Conservation (phyloP, 2,113 vertebrate genomes). For the Monopterus albus region DNA sequence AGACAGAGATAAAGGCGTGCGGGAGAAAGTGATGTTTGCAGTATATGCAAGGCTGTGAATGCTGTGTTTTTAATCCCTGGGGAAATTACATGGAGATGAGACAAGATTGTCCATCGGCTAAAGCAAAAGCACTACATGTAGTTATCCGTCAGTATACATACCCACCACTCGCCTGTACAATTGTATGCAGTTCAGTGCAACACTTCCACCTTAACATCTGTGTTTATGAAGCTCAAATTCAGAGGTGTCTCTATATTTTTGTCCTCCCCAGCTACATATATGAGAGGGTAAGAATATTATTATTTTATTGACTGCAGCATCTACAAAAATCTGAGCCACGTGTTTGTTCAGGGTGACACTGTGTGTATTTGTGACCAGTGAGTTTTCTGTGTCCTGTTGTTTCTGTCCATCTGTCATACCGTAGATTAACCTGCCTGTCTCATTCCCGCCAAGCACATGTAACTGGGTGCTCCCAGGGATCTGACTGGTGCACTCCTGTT, state of each 20-base stretch:
- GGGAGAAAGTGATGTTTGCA: slow-evolving; percentile 8
- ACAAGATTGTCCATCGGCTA: slow-evolving; percentile 35
- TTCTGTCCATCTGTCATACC: slow-evolving; percentile 63
- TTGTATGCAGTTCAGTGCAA: too few relatives aligned
- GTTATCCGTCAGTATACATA: too few relatives aligned
- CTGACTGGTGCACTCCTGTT: slow-evolving; percentile 21
- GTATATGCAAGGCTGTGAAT: slow-evolving; percentile 16
- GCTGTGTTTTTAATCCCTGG: slow-evolving; percentile 32
- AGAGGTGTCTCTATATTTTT: too few relatives aligned
- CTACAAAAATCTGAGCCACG: too few relatives aligned
- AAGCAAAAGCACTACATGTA: too few relatives aligned
- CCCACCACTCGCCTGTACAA: too few relatives aligned
- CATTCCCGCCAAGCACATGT: slow-evolving; percentile 27
- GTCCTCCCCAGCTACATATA: background rate
- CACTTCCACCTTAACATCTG: too few relatives aligned
- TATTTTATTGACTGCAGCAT: background rate
- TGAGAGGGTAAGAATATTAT: background rate
- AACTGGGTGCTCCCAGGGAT: slow-evolving; percentile 13
- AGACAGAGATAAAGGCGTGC: background rate
- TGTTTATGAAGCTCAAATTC: too few relatives aligned
- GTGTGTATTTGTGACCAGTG: slow-evolving; percentile 4
- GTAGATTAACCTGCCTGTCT: slow-evolving; percentile 50
- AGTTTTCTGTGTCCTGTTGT: slow-evolving; percentile 24
- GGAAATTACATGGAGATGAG: slow-evolving; percentile 53
- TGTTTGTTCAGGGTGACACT: slow-evolving; percentile 14